phyloP scores from a whole-genome alignment of 2,113 vertebrate genomes.

The Hippoglossus stenolepis region DNA sequence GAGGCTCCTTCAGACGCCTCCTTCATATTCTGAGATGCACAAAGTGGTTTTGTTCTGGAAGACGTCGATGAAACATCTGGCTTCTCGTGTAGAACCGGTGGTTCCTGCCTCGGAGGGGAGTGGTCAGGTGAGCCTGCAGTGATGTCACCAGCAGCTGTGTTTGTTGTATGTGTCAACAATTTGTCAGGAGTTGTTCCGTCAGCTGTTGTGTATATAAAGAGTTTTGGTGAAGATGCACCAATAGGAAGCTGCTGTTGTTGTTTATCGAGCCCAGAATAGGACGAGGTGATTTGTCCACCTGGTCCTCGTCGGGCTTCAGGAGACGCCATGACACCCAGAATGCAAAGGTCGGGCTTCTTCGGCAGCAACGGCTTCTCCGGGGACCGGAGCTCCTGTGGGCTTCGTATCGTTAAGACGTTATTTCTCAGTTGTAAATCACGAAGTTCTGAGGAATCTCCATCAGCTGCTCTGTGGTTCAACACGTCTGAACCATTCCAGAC shows the following conservation, averaged over 20 bases:
- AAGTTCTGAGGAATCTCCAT: background rate
- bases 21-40: background rate
- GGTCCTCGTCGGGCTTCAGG: background rate
- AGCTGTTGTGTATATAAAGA: background rate
- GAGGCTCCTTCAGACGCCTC: background rate
- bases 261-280: background rate
- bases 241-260: background rate
- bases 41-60: conserved; percentile 7
- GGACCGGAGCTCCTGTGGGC: background rate
- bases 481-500: background rate
- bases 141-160: background rate
- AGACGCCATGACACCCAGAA: conserved; percentile 52
- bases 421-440: background rate
- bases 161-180: background rate
- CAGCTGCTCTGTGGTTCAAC: background rate
- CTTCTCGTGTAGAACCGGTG: conserved; percentile 87
- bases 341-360: conserved; percentile 73
- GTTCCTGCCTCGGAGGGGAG: conserved; percentile 81
- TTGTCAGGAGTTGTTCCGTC: background rate
- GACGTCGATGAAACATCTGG: conserved; percentile 84
- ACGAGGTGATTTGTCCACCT: background rate
- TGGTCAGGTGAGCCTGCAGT: conserved; percentile 25
- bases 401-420: background rate
- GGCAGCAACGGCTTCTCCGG: conserved; percentile 61
- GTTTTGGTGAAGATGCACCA: conserved; percentile 11